Percentiles rank a stretch among this genome's conserved stretches.
phyloP scores from a whole-genome alignment of 1,140 invertebrate species.

The Teleogryllus occipitalis region DNA sequence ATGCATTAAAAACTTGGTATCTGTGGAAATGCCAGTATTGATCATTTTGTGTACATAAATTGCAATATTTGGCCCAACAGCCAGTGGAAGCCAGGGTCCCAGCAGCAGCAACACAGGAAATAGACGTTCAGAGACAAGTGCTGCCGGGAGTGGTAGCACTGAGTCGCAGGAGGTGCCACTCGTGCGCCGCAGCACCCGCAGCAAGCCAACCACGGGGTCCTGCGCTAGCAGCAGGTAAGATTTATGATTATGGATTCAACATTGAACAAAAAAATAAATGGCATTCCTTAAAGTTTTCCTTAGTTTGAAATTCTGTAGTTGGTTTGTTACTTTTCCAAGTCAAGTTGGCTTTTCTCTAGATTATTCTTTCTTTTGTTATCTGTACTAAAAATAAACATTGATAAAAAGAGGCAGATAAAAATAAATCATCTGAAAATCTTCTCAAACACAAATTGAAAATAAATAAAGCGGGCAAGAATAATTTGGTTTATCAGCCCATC shows the following conservation, averaged over 20 bases:
- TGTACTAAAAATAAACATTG: neutral
- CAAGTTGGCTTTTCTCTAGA: neutral
- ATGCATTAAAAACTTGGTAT: too few species aligned
- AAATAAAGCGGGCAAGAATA: too few species aligned
- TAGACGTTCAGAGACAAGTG: neutral
- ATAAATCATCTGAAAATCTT: neutral
- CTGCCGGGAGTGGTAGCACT: neutral
- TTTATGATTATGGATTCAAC: neutral
- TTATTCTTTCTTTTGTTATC: too few species aligned
- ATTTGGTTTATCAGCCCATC: too few species aligned
- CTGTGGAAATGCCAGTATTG: too few species aligned
- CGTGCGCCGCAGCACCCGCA: constrained; percentile 36
- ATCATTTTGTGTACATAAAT: too few species aligned
- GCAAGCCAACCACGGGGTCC: constrained; percentile 57
- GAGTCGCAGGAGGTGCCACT: constrained; percentile 26
- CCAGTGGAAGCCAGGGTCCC: constrained; percentile 7
- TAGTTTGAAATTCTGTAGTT: neutral
- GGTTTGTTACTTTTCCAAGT: neutral
- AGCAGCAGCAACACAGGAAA: neutral
- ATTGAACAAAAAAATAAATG: neutral
- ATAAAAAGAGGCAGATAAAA: neutral
- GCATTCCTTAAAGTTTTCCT: neutral
- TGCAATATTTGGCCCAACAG: too few species aligned
- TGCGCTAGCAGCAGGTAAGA: constrained; percentile 61
- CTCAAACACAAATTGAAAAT: neutral